These are phyloP conservation scores for Embiotoca jacksoni DNA, from an alignment of 2,113 vertebrate genomes.

Conservation along the genomic window DNA sequence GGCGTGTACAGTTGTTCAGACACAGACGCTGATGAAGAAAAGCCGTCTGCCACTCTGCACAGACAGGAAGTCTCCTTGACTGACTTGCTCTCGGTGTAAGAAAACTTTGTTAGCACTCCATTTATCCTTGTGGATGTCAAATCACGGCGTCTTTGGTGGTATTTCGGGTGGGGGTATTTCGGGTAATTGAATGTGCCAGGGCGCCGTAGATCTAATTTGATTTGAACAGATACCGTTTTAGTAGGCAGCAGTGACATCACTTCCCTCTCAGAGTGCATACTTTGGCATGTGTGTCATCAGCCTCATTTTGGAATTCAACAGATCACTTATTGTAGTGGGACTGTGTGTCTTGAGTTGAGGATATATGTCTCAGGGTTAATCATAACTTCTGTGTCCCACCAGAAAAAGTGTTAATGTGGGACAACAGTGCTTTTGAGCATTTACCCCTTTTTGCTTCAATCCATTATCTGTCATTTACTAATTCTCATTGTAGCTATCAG, in stretches of 20 bases:
- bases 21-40: conserved; percentile 42
- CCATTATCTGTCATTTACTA: conserved; percentile 1
- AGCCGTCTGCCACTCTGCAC: conserved; percentile 31
- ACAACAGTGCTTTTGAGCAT: background rate
- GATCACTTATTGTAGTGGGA: conserved; percentile 80
- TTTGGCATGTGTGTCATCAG: conserved; percentile 77
- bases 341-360: conserved; percentile 41
- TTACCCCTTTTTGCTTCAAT: background rate
- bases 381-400: conserved; percentile 45
- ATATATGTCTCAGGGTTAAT: conserved; percentile 46
- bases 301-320: conserved; percentile 76
- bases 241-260: conserved; percentile 78
- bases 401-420: conserved; percentile 9
- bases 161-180: conserved; percentile 71
- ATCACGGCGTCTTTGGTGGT: conserved; percentile 67
- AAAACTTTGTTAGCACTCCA: conserved; percentile 60
- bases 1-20: conserved; percentile 17
- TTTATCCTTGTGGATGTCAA: conserved; percentile 69
- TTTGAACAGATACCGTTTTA: conserved; percentile 81
- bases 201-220: conserved; percentile 79
- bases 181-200: conserved; percentile 78
- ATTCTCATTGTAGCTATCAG: background rate
- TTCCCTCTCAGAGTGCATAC: conserved; percentile 78
- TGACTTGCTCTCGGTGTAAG: conserved; percentile 30
- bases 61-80: conserved; percentile 55